phyloP scores from a whole-genome alignment of 2,113 vertebrate genomes.

The Athene cunicularia region DNA sequence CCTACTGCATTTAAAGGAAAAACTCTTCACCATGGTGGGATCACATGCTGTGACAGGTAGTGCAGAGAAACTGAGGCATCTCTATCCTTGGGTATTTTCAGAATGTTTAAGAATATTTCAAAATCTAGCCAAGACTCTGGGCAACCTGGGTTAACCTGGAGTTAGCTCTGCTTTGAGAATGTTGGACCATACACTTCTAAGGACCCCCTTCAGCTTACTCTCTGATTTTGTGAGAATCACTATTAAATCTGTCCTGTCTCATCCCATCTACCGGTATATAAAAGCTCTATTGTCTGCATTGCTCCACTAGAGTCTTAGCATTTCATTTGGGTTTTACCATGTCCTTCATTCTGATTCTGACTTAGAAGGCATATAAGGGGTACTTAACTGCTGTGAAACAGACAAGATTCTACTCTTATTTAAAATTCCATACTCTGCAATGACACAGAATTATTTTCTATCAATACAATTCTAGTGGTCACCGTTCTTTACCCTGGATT shows the following conservation, averaged over 20 bases:
- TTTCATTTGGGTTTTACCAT: neutral
- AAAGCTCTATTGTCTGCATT: neutral
- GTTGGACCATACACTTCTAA: neutral
- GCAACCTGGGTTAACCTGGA: neutral
- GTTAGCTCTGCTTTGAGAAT: neutral
- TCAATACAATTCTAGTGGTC: neutral
- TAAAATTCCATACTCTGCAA: neutral
- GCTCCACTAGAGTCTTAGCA: neutral
- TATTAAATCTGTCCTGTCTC: neutral
- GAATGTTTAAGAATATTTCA: neutral
- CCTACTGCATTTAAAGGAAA: neutral
- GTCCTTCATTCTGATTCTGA: neutral
- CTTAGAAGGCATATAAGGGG: neutral
- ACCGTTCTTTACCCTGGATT: neutral
- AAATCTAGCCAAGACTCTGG: neutral
- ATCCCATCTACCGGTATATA: neutral
- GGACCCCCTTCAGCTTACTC: neutral
- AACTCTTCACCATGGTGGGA: neutral
- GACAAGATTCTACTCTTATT: neutral
- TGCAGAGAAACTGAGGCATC: neutral
- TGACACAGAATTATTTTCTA: neutral
- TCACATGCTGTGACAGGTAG: neutral
- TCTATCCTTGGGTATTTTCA: neutral
- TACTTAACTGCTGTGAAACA: neutral
- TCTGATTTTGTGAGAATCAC: neutral